Percentiles rank a stretch among this genome's conserved stretches.
phyloP scores from a whole-genome alignment of 2,113 vertebrate genomes.

The Athene noctua region DNA sequence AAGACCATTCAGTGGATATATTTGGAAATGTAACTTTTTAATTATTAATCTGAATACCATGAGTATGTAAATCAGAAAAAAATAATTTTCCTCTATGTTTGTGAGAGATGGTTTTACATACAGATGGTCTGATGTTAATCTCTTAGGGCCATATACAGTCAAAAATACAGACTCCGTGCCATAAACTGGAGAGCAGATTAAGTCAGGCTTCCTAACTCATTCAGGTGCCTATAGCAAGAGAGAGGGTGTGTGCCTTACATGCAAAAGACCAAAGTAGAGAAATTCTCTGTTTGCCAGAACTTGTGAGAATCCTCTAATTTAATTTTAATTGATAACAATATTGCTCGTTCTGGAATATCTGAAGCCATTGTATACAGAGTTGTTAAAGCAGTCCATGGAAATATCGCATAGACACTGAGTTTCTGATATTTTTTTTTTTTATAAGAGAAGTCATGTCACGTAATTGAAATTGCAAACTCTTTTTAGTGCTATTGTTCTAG shows the following conservation, averaged over 20 bases:
- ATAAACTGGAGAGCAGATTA: background rate
- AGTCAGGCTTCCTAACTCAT: background rate
- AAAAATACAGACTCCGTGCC: background rate
- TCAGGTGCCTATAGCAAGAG: background rate
- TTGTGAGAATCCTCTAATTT: background rate
- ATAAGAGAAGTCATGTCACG: fast-evolving
- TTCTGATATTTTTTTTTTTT: background rate
- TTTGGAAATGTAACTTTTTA: background rate
- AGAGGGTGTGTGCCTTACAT: background rate
- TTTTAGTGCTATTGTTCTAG: background rate
- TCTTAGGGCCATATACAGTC: background rate
- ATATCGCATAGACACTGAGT: background rate
- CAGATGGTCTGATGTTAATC: background rate
- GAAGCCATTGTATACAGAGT: fast-evolving
- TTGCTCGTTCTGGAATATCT: background rate
- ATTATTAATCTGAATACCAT: background rate
- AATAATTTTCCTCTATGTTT: background rate
- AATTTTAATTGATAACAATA: background rate
- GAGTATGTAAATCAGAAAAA: background rate
- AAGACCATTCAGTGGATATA: background rate
- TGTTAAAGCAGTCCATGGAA: background rate
- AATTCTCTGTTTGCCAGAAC: background rate
- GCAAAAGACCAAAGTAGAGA: background rate
- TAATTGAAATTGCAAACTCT: background rate
- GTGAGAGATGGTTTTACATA: background rate